Base-by-base conservation (phyloP, 2,888 invertebrate genomes). In the Hanleya hanleyi region DNA sequence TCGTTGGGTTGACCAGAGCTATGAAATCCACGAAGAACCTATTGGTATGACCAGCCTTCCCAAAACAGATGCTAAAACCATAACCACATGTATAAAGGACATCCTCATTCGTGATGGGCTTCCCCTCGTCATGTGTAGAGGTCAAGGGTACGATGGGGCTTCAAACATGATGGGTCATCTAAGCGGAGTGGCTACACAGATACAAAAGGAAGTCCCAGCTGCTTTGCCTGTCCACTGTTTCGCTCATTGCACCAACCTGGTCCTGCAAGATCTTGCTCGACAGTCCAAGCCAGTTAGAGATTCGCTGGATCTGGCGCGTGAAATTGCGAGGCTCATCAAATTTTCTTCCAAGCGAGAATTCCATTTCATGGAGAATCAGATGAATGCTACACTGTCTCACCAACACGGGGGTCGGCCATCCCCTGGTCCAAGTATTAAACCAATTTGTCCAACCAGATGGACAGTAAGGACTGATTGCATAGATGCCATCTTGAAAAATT, bases 371-470 rank as follows among this genome's bases (percentile, higher is more conserved):
- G 62, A 65, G 32, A 62, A 73, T 32, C 73, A 73, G 65, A n/a
- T n/a, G n/a, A n/a, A n/a, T n/a, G n/a, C n/a, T n/a, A n/a, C n/a
- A 6, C 22, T 51, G 18, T 37, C 62, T 51, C 65, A 66, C n/a
- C 22, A 26, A 12, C 47, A 67, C 26, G 38, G 33, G 15, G 36
- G 65, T 50, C 32, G 62, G 6, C n/a, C n/a, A n/a, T n/a, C n/a
- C n/a, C n/a, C n/a, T n/a, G n/a, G n/a, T n/a, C n/a, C n/a, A n/a
- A n/a, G n/a, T n/a, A 18, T 73, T 15, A 57, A 49, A 51, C 77
- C 70, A 29, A 38, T 77, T 33, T 77, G 77, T 66, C 77, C 71
- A 33, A 77, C 77, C 15, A 62, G 75, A 57, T 77, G 77, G 73
- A 75, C 77, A 15, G 77, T 70, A 32, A 67, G 75, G 12, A 75